Conservation (phyloP, 2,113 vertebrate species). For the Pelecanus crispus region DNA sequence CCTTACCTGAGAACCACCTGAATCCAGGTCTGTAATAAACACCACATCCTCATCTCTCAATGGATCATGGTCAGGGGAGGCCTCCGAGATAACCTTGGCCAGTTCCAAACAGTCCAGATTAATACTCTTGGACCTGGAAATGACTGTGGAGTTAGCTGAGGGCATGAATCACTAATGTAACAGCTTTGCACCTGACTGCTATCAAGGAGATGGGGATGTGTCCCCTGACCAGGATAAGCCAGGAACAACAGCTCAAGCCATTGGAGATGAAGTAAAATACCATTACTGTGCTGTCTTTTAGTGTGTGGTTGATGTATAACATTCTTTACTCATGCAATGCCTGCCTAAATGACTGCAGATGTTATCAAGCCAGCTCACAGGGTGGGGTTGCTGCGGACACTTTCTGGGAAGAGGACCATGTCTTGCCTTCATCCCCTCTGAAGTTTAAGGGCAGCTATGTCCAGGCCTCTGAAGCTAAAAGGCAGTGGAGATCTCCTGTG, state of each 20-base stretch:
- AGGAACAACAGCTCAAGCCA: background rate
- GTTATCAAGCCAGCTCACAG: background rate
- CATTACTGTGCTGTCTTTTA: background rate
- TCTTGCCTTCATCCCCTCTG: background rate
- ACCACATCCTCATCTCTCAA: background rate
- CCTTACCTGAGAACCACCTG: background rate
- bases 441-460: background rate
- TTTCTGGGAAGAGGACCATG: background rate
- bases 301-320: background rate
- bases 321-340: background rate
- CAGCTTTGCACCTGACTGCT: background rate
- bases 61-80: background rate
- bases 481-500: background rate
- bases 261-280: background rate
- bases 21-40: background rate
- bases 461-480: background rate
- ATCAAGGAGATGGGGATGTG: background rate
- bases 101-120: background rate
- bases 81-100: background rate
- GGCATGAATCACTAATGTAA: background rate
- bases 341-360: constrained; percentile 14
- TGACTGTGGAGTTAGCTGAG: background rate
- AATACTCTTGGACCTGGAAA: background rate
- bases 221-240: background rate
- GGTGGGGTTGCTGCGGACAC: constrained; percentile 1